These are phyloP conservation scores for Metacarcinus magister DNA, from an alignment of 2,888 invertebrate genomes.

Conservation along the genomic window DNA sequence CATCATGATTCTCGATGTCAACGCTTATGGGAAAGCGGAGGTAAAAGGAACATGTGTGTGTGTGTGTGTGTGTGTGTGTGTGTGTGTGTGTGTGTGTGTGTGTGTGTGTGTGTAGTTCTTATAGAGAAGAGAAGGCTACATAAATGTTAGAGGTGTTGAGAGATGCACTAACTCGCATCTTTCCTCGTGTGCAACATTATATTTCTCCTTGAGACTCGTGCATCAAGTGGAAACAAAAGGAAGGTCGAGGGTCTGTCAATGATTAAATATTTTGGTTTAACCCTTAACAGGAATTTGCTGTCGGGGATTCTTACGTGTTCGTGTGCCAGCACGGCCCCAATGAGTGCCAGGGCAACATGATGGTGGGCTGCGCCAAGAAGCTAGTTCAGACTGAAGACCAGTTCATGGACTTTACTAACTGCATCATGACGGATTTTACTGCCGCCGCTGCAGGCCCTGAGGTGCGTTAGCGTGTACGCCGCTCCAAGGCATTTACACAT, in stretches of 20 bases:
- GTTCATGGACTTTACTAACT: constrained; percentile 89
- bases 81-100: too few relatives aligned
- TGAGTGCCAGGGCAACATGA: constrained; percentile 92
- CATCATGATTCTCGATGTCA: constrained; percentile 89
- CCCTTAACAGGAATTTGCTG: constrained; percentile 27
- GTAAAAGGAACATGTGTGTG: constrained; percentile 85
- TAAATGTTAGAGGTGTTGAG: not conserved
- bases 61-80: too few relatives aligned
- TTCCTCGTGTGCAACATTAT: not conserved
- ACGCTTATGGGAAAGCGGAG: constrained; percentile 94
- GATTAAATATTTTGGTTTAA: not conserved
- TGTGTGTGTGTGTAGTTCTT: too few relatives aligned
- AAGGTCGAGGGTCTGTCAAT: not conserved
- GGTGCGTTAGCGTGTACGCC: constrained; percentile 29
- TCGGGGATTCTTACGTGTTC: constrained; percentile 87
- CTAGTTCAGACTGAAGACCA: constrained; percentile 87
- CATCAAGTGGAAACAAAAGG: not conserved
- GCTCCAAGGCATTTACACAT: not conserved
- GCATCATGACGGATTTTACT: constrained; percentile 92
- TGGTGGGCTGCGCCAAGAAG: constrained; percentile 92
- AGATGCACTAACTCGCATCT: not conserved
- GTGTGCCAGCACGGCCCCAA: constrained; percentile 91
- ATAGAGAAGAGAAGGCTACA: too few relatives aligned
- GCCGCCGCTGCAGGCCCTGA: constrained; percentile 88
- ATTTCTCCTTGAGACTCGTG: not conserved